These are phyloP conservation scores for Parazoanthus atlanticus DNA, from an alignment of 92 coral and sea anemone genomes.

Conservation along the genomic window DNA sequence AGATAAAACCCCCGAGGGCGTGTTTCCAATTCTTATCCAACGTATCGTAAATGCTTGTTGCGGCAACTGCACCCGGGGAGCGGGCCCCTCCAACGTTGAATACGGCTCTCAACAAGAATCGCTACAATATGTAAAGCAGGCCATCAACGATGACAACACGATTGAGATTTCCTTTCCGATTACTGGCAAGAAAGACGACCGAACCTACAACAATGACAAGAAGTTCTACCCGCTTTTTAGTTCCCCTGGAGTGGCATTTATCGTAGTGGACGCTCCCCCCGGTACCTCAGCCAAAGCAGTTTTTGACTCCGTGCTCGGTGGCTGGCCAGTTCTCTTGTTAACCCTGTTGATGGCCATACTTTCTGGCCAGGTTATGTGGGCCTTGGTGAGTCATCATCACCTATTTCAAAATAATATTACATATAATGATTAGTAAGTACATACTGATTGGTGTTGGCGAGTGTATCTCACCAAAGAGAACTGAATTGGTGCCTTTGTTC, in stretches of 20 bases:
- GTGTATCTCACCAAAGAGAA: no score
- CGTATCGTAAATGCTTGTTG: constrained; percentile 75
- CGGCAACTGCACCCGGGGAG: constrained; percentile 90
- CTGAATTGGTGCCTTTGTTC: no score
- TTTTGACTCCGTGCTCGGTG: constrained; percentile 82
- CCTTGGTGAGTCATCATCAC: constrained; percentile 68
- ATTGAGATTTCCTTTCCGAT: constrained; percentile 90
- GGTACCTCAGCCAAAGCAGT: constrained; percentile 89
- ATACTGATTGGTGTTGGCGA: no score
- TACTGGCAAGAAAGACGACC: constrained; percentile 86
- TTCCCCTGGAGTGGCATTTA: constrained; percentile 95
- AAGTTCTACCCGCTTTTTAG: constrained; percentile 80
- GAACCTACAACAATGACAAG: constrained; percentile 64
- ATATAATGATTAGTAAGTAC: no score
- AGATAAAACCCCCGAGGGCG: constrained; percentile 50
- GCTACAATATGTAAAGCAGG: constrained; percentile 58
- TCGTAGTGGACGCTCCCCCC: constrained; percentile 84
- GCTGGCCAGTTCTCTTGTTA: constrained; percentile 89
- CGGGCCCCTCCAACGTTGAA: constrained; percentile 69
- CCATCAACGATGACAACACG: constrained; percentile 24
- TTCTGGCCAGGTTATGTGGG: constrained; percentile 97
- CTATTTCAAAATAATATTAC: no score
- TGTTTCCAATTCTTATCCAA: constrained; percentile 71
- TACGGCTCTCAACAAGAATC: constrained; percentile 52
- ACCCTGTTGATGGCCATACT: constrained; percentile 92